These are phyloP conservation scores for Chinchilla lanigera DNA, from an alignment of 2,113 vertebrate species.

Conservation along the genomic window DNA sequence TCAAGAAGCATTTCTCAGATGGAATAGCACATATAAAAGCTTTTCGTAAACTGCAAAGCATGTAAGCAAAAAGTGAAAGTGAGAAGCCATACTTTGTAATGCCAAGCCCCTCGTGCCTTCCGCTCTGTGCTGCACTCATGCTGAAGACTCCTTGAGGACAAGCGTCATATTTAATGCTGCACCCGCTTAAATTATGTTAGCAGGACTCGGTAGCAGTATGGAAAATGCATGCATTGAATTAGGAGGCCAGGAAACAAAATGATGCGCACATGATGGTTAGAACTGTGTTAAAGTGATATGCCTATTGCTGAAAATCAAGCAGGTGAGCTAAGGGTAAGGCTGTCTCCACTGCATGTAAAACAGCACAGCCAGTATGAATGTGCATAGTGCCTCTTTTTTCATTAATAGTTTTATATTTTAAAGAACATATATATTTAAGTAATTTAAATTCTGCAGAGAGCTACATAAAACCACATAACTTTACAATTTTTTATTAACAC, in stretches of 20 bases:
- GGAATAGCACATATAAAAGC: not conserved
- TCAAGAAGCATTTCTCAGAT: conserved; percentile 21
- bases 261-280: not conserved
- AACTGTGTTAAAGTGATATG: not conserved
- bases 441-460: conserved; percentile 45
- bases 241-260: conserved; percentile 27
- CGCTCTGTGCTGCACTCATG: not conserved
- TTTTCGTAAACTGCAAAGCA: conserved; percentile 7
- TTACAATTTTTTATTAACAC: not conserved
- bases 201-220: not conserved
- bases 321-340: not conserved
- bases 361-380: not conserved
- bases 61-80: conserved; percentile 35
- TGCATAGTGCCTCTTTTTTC: not conserved
- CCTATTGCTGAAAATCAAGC: not conserved
- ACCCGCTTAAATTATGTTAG: not conserved
- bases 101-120: not conserved
- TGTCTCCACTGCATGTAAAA: not conserved
- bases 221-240: conserved; percentile 1
- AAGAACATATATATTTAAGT: conserved; percentile 17
- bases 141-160: not conserved
- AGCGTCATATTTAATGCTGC: not conserved
- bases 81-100: not conserved
- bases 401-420: conserved; percentile 34
- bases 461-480: not conserved